Base-by-base conservation (phyloP, 2,888 invertebrate genomes). In the Troilus luridus region DNA sequence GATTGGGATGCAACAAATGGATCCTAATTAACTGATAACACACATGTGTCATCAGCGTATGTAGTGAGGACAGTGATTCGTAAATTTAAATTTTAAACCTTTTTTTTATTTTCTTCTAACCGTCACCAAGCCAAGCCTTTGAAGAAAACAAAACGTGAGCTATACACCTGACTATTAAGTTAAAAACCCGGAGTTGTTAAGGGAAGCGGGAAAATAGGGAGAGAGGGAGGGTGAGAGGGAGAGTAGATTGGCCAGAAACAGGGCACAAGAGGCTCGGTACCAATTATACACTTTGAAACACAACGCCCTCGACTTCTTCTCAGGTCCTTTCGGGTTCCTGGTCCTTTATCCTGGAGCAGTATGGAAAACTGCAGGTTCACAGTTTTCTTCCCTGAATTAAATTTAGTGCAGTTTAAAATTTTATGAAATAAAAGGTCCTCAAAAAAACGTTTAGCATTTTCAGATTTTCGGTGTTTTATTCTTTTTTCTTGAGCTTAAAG, bases 271-370 rank as follows among this genome's bases (percentile, higher is more conserved):
- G 17, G 27, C 17, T 17, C 8, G 72, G n/a, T 27, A 77, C 72
- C 72, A 77, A 77, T 77, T 77, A 77, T 19, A 77, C 72, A 72
- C 72, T 72, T 72, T 27, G 72, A 72, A 27, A 72, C 72, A 77
- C 27, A 72, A 72, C 72, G 12, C 72, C 72, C 19, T 41, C 27
- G 14, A 77, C 27, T 77, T 77, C 72, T 41, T 24, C 27, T 27
- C 3, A 27, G 24, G 17, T 41, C 19, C 17, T 41, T 41, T 8
- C 17, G n/a, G n/a, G n/a, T n/a, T 27, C 17, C 17, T 77, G 27
- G 72, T 77, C 19, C 27, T 77, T 77, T 41, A n/a, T 41, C 72
- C 14, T 0, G 6, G 19, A 27, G 27, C 9, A 19, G 27, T 14
- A 8, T 77, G 19, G 17, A 8, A 27, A 77, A 41, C 72, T 17